A percentile compares a stretch with the other conserved stretches of the same genome.
These are phyloP conservation scores for Vanessa atalanta DNA, from an alignment of 1,140 invertebrate genomes.

Conservation along the genomic window DNA sequence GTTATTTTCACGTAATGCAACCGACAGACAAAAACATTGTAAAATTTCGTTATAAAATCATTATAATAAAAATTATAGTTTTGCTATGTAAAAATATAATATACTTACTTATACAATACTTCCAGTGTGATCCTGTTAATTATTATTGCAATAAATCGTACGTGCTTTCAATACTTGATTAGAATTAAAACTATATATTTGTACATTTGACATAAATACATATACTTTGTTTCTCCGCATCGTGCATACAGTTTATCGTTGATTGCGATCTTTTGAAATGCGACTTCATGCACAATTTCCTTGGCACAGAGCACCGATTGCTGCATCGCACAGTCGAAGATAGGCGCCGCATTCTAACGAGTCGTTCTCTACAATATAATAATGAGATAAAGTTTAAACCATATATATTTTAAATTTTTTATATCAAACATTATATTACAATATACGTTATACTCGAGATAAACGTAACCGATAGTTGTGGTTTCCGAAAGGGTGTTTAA, in stretches of 20 bases:
- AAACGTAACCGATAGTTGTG: too few relatives aligned
- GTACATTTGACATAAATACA: constrained; percentile 9
- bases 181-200: background rate
- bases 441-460: too few relatives aligned
- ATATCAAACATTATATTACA: too few relatives aligned
- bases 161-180: background rate
- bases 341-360: constrained; percentile 40
- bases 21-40: too few relatives aligned
- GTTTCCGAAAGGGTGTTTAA: too few relatives aligned
- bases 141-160: too few relatives aligned
- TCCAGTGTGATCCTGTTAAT: too few relatives aligned
- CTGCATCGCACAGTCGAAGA: constrained; percentile 34
- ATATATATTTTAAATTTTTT: background rate
- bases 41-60: too few relatives aligned
- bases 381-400: background rate
- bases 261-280: constrained; percentile 38
- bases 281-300: constrained; percentile 42
- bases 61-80: too few relatives aligned
- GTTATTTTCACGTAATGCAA: too few relatives aligned
- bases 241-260: constrained; percentile 33
- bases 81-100: too few relatives aligned
- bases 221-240: constrained; percentile 27
- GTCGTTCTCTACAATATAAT: constrained; percentile 12
- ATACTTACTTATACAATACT: too few relatives aligned
- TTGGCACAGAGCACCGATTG: constrained; percentile 37